Conservation (phyloP, 2,888 invertebrate species). For the Copidosoma aretas region DNA sequence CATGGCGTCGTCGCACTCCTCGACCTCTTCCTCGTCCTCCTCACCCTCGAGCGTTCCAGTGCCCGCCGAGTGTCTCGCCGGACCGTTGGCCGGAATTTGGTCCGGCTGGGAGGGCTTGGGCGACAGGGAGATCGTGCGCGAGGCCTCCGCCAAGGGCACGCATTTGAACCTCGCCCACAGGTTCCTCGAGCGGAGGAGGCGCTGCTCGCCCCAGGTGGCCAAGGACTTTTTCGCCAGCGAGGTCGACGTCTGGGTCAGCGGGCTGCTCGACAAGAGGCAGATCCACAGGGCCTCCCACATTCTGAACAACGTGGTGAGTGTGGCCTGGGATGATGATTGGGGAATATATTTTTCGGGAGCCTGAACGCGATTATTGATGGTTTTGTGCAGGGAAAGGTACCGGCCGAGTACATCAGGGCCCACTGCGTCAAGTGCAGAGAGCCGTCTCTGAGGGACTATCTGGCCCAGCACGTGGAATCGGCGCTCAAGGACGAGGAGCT, state of each 20-base stretch:
- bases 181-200: conserved; percentile 67
- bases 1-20: conserved; percentile 40
- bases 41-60: conserved; percentile 48
- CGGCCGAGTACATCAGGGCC: conserved; percentile 66
- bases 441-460: conserved; percentile 70
- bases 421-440: conserved; percentile 69
- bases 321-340: not conserved
- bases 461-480: conserved; percentile 68
- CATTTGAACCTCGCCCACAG: conserved; percentile 68
- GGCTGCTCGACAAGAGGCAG: conserved; percentile 69
- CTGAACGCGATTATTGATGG: conserved; percentile 2
- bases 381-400: conserved; percentile 63
- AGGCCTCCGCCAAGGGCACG: conserved; percentile 73
- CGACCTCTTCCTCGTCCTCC: conserved; percentile 46
- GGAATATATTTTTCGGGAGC: too few species aligned
- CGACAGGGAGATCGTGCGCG: conserved; percentile 71
- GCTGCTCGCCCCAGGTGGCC: conserved; percentile 65
- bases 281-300: conserved; percentile 72
- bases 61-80: conserved; percentile 67
- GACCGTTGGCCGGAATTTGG: conserved; percentile 70
- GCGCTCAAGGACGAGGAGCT: conserved; percentile 54
- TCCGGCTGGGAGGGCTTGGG: conserved; percentile 71
- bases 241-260: conserved; percentile 71
- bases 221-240: conserved; percentile 59
- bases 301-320: conserved; percentile 66